phyloP scores from a whole-genome alignment of 2,113 vertebrate genomes.

The Irena cyanogastra region DNA sequence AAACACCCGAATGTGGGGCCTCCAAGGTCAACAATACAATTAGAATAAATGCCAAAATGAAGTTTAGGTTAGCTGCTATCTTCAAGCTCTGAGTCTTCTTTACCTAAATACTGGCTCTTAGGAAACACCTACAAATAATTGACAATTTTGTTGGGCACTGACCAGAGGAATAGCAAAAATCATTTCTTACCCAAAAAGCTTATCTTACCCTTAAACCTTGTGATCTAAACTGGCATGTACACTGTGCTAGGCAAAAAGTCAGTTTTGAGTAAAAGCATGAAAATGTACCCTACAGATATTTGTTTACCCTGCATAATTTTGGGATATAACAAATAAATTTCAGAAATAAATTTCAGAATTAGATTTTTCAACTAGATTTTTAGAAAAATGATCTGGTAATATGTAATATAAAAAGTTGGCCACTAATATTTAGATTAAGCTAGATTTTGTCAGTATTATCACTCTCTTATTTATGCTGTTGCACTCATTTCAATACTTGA shows the following conservation, averaged over 20 bases:
- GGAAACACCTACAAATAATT: not conserved
- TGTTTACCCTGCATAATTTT: not conserved
- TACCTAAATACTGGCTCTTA: not conserved
- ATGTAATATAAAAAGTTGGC: not conserved
- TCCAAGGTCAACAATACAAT: not conserved
- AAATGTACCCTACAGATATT: not conserved
- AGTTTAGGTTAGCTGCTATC: not conserved
- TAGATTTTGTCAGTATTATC: not conserved
- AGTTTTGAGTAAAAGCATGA: not conserved
- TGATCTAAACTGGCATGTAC: not conserved
- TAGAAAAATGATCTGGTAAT: not conserved
- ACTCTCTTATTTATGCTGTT: conserved; percentile 4
- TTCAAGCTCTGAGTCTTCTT: not conserved
- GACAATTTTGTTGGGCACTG: not conserved
- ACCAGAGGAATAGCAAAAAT: not conserved
- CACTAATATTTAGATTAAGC: conserved; percentile 1
- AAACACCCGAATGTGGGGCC: not conserved
- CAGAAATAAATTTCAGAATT: not conserved
- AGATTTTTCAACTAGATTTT: not conserved
- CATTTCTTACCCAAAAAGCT: too few species aligned
- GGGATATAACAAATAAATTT: not conserved
- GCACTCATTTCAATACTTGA: conserved; percentile 20
- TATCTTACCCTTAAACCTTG: not conserved
- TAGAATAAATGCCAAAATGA: not conserved
- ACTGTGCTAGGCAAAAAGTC: not conserved